Base-by-base conservation (phyloP, 2,888 invertebrate genomes). In the Tachina fera region DNA sequence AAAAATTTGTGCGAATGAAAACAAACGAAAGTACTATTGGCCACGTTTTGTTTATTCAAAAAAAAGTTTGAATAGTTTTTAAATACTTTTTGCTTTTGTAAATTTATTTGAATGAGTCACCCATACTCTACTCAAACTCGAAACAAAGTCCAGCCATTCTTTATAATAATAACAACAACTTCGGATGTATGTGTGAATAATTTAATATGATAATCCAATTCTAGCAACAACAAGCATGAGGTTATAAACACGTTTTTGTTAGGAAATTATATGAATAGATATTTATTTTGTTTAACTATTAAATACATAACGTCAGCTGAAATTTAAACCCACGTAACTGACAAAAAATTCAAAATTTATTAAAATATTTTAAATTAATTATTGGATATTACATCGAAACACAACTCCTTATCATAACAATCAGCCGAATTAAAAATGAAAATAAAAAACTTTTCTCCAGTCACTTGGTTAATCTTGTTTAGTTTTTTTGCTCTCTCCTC, bases 161-260 rank as follows among this genome's bases (percentile, higher is more conserved):
- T 61, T 60, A 45, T 75, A 74, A 51, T n/a, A 74, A 61, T 75
- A 16, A 75, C 45, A 10, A 45, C 19, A 56, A 67, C n/a, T 77
- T 67, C 68, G 13, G n/a, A 14, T 14, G 3, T 49, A 9, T 19
- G 19, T 16, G 22, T 78, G 41, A 68, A 31, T 61, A 47, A 68
- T 9, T 22, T 10, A 43, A 45, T 16, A 70, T 19, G 43, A 45
- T 10, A 71, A 58, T 53, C 4, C 31, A 51, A 39, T 43, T 14
- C 13, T 9, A 53, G 10, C 11, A 71, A 58, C 49, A 49, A 70
- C 19, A 68, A 14, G 47, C 31, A 49, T 72, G 13, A 65, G 47
- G 41, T 56, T 45, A 39, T 31, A 41, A 80, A 65, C 65, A 80
- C 43, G 72, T 80, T 80, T 31, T 67, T 58, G 53, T 22, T 72